Evolutionary conservation across 1,140 invertebrate genomes (phyloP), one percentile per base, ranked within the genome.

Genomic region (Procambarus clarkii): DNA sequence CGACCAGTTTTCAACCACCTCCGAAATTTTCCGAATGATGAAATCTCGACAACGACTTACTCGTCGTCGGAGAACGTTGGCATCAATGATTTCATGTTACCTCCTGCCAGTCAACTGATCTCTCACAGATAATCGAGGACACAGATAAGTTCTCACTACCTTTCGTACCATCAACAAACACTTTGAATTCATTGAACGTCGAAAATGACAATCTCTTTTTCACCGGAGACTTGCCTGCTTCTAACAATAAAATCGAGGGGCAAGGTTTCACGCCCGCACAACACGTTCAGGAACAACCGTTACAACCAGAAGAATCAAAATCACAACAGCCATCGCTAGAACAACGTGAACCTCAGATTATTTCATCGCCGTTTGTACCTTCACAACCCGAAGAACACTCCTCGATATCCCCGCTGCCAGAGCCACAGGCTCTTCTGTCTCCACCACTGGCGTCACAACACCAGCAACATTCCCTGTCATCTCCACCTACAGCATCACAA

Each of bases 171-270:
- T 34, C 8, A 15, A 5, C 69, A 74, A 11, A 2, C 69, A 34
- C 21, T 2, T 8, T 34, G 21, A 74, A 74, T 74, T 74, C 69
- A 24, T 4, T 82, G 0, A 60, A 82, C 0, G n/a, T 82, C 7
- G 18, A 58, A 13, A 82, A 79, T 3, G 85, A 87, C 5, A 58
- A 76, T 3, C 60, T 87, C 13, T 79, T 79, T 69, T 44, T 87
- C 69, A 87, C 74, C 48, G 76, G 50, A 44, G 85, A 87, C 85
- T n/a, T 45, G 34, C 18, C 44, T 54, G 3, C 24, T 21, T 50
- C 4, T n/a, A 86, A 9, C 71, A 64, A 64, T 64, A 77, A 48
- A 18, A 83, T 2, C 81, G 15, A 48, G 15, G 15, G 15, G 1
- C n/a, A 34, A n/a, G 44, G 0, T 46, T 54, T 18, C 11, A 46